Evolutionary conservation across 2,888 invertebrate genomes (phyloP).

Genomic region (Cantharis flavilabris): DNA sequence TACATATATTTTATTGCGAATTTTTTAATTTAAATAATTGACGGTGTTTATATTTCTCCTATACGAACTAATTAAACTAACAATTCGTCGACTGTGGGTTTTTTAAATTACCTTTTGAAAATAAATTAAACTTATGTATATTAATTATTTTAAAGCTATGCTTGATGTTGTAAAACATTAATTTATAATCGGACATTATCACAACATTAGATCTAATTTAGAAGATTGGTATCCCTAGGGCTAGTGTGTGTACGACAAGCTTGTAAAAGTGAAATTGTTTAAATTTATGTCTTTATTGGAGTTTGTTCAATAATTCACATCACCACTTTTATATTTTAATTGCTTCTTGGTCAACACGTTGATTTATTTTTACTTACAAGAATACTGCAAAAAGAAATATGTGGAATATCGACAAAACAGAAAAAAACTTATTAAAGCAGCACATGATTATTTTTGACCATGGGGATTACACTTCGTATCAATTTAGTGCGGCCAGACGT

Average conservation of each 20-base stretch:
- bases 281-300: slow-evolving; percentile 2
- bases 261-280: neutral
- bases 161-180: neutral
- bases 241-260: neutral
- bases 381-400: neutral
- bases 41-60: neutral
- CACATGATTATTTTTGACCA: slow-evolving; percentile 10
- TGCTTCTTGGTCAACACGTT: neutral
- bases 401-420: neutral
- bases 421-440: slow-evolving; percentile 6
- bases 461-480: slow-evolving; percentile 18
- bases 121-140: neutral
- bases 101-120: neutral
- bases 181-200: neutral
- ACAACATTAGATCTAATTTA: neutral
- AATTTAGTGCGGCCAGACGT: slow-evolving; percentile 22
- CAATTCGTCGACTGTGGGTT: neutral
- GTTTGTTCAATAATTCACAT: neutral
- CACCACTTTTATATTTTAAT: neutral
- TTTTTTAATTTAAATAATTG: neutral
- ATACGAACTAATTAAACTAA: neutral
- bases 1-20: neutral
- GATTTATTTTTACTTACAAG: neutral
- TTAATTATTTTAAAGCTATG: neutral
- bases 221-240: neutral